These are phyloP conservation scores for Galleria mellonella DNA, from an alignment of 1,140 invertebrate genomes.

Conservation along the genomic window DNA sequence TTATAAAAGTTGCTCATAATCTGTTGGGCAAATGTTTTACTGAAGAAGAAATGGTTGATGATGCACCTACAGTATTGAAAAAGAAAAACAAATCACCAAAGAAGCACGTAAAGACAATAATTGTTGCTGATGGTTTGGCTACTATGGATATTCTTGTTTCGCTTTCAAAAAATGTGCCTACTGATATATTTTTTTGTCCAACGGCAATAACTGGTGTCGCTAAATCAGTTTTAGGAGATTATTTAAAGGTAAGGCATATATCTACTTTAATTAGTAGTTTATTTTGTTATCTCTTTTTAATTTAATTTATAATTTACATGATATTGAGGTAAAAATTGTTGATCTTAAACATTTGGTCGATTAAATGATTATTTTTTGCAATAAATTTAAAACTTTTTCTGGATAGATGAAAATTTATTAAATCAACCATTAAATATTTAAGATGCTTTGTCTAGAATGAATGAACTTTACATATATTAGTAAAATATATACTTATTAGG, in stretches of 20 bases:
- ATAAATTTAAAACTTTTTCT: too few relatives aligned
- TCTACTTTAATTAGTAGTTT: too few relatives aligned
- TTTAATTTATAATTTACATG: too few relatives aligned
- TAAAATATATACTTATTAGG: too few relatives aligned
- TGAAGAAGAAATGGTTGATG: constrained; percentile 9
- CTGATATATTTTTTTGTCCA: constrained; percentile 43
- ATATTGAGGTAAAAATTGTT: too few relatives aligned
- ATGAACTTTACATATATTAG: too few relatives aligned
- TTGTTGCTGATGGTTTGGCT: constrained; percentile 49
- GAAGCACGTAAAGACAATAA: constrained; percentile 32
- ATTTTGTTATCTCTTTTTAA: too few relatives aligned
- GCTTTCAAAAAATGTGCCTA: constrained; percentile 39
- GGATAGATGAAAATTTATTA: too few relatives aligned
- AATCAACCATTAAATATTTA: too few relatives aligned
- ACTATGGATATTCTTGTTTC: constrained; percentile 41
- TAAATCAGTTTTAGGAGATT: constrained; percentile 40
- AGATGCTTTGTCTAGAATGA: too few relatives aligned
- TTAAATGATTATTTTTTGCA: too few relatives aligned
- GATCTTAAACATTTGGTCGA: too few relatives aligned
- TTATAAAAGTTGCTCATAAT: constrained; percentile 47
- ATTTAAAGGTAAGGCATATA: constrained; percentile 35
- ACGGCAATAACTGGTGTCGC: constrained; percentile 33
- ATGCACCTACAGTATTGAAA: constrained; percentile 7
- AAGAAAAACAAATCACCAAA: constrained; percentile 8
- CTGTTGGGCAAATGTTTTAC: background rate